Percentiles rank a stretch among this genome's conserved stretches.
Conservation (phyloP, 2,888 invertebrate species). For the Lasiommata megera region DNA sequence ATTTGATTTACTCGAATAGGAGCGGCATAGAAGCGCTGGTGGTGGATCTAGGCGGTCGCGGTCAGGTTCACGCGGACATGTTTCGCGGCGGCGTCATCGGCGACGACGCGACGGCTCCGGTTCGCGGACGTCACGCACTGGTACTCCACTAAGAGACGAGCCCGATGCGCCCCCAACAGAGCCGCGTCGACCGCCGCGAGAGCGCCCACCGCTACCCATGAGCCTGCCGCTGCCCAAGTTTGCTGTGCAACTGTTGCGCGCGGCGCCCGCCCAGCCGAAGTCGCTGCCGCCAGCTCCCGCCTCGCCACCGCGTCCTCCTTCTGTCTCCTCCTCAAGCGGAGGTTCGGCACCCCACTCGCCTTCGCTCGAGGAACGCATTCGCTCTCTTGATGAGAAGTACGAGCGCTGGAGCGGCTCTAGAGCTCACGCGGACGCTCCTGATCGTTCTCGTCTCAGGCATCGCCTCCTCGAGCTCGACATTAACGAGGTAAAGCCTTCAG, state of each 20-base stretch:
- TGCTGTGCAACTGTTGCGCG: slow-evolving; percentile 85
- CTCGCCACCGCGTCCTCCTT: slow-evolving; percentile 86
- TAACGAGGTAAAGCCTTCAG: slow-evolving; percentile 93
- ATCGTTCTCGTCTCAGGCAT: slow-evolving; percentile 84
- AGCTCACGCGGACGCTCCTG: slow-evolving; percentile 80
- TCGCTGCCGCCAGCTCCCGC: slow-evolving; percentile 79
- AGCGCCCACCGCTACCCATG: slow-evolving; percentile 85
- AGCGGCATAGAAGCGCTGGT: slow-evolving; percentile 58
- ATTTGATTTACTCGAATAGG: slow-evolving; percentile 40
- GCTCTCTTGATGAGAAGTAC: slow-evolving; percentile 95
- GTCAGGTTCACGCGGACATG: slow-evolving; percentile 56
- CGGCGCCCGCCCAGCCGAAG: slow-evolving; percentile 73
- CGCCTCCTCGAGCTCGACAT: slow-evolving; percentile 90
- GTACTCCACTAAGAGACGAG: slow-evolving; percentile 92
- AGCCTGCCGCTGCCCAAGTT: slow-evolving; percentile 94
- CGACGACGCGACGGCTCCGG: slow-evolving; percentile 74
- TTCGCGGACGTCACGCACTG: slow-evolving; percentile 88
- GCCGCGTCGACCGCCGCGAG: slow-evolving; percentile 86
- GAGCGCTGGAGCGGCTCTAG: slow-evolving; percentile 91
- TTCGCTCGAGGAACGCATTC: slow-evolving; percentile 92
- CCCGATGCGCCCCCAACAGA: slow-evolving; percentile 87
- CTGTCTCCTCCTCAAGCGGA: slow-evolving; percentile 88
- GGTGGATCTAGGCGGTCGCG: slow-evolving; percentile 54
- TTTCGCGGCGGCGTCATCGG: slow-evolving; percentile 60
- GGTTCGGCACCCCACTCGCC: slow-evolving; percentile 88